Evolutionary conservation across 2,888 invertebrate species (phyloP).

Genomic region (Thecophora atra): DNA sequence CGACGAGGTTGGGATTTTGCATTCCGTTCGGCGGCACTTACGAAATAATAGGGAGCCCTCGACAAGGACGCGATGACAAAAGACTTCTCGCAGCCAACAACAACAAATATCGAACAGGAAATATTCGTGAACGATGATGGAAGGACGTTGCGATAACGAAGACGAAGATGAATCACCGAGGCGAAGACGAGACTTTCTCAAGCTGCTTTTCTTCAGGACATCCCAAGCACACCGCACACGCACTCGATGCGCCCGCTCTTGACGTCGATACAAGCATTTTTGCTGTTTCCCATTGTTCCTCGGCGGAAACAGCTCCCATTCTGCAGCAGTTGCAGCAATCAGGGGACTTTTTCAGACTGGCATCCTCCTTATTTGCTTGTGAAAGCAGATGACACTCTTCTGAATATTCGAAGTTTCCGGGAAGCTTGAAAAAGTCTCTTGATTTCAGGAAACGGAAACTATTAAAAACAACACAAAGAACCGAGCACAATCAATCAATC

Average conservation of each 20-base stretch:
- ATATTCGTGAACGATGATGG: conserved; percentile 2
- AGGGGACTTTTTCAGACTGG: too few relatives aligned
- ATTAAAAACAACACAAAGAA: too few relatives aligned
- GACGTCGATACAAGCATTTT: conserved; percentile 4
- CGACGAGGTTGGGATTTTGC: conserved; percentile 16
- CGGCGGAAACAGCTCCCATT: conserved; percentile 7
- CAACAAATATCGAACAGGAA: background rate
- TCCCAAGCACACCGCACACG: background rate
- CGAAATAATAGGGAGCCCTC: conserved; percentile 30
- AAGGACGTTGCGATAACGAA: background rate
- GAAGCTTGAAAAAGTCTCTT: too few relatives aligned
- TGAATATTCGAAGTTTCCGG: too few relatives aligned
- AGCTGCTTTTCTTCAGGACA: background rate
- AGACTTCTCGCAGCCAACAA: conserved; percentile 3
- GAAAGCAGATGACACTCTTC: too few relatives aligned
- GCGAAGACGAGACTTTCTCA: too few relatives aligned
- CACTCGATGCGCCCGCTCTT: conserved; percentile 10
- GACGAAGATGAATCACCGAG: too few relatives aligned
- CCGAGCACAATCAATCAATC: too few relatives aligned
- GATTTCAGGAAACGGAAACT: too few relatives aligned
- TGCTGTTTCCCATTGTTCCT: too few relatives aligned
- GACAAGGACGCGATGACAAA: conserved; percentile 30
- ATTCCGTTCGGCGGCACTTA: conserved; percentile 24
- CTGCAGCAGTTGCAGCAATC: conserved; percentile 8
- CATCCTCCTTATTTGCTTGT: background rate